Evolutionary conservation across 2,888 invertebrate genomes (phyloP), one percentile per base, ranked within the genome.

Genomic region (Drosophila koepferae): DNA sequence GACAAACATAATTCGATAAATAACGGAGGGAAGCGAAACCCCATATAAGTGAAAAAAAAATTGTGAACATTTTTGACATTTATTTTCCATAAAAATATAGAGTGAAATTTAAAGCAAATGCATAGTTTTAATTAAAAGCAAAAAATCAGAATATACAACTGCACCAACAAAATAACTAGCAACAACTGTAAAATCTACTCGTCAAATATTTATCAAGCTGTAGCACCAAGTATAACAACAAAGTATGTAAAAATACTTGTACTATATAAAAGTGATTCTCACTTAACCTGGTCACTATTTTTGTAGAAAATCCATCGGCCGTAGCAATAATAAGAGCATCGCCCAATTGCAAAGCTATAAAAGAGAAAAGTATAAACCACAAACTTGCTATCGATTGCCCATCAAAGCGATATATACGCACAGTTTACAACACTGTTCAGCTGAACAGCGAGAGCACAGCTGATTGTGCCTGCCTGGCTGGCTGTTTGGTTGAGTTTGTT

Each of bases 361-460:
- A 49, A n/a, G 5, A 49, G 18, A 44, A 14, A 44, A 36, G n/a
- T 23, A 49, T 16, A 16, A n/a, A 36, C 18, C 54, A 48, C 59
- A 44, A 53, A 65, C 36, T 67, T 53, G 53, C 66, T 69, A 72
- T 87, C 88, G 88, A 85, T 71, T 74, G 64, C 31, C 34, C 64
- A 73, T 79, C 64, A 63, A 53, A 36, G 49, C 66, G 71, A 77
- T 80, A 75, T 55, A 51, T 46, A 23, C 56, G 16, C 56, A 65
- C 56, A 59, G 31, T 78, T 74, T 63, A 36, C 87, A 87, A 85
- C 83, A 87, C 83, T 83, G 69, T 58, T 64, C 18, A 71, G 28
- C 41, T 23, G 44, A 72, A 49, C 63, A 36, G 40, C 54, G 61
- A 66, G 67, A 66, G 67, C 74, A 82, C 83, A 84, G 83, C 83